Evolutionary conservation across 2,113 vertebrate species (phyloP), one percentile per base, ranked within the genome.

Genomic region (Penelope pileata): DNA sequence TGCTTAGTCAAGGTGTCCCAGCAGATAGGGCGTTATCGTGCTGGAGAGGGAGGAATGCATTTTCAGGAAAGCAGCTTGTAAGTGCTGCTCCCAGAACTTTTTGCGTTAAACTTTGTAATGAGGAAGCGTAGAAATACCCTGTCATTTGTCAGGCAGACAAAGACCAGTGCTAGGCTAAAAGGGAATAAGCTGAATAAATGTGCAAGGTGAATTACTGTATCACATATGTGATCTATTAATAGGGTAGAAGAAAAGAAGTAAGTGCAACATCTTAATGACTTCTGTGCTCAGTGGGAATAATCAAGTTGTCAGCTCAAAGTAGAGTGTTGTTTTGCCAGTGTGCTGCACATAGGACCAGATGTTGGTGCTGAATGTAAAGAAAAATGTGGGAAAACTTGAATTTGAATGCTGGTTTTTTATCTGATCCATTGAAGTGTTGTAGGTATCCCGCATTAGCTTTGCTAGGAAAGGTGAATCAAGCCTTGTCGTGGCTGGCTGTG

Each of bases 121-220:
- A 77, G n/a, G 30, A 86, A 91, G 18, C 74, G 88, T 82, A 92
- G 89, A 89, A 91, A 60, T 92, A 86, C 43, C 12, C 4, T 78
- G 47, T 86, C 40, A 21, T 90, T 89, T 93, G 86, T 94, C 86
- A 95, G 66, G 51, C 38, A 86, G 90, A 82, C 88, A 92, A 96
- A 92, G 86, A 70, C 56, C 73, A 75, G 5, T 82, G 83, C 32
- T 79, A 42, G 43, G 34, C 14, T 81, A 84, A 74, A 95, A 90
- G 40, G 51, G 38, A 94, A 83, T 90, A 88, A 60, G 60, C 72
- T 50, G 93, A 76, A 76, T 80, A 80, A 88, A 47, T 47, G 64
- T 79, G 94, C 62, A 73, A 38, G 67, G 86, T 93, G 42, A 80
- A 77, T 92, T 83, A 74, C 2, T 81, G 10, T 86, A 83, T 94